phyloP scores from a whole-genome alignment of 2,797 vertebrate genomes.

The Melanotaenia pygmaea region DNA sequence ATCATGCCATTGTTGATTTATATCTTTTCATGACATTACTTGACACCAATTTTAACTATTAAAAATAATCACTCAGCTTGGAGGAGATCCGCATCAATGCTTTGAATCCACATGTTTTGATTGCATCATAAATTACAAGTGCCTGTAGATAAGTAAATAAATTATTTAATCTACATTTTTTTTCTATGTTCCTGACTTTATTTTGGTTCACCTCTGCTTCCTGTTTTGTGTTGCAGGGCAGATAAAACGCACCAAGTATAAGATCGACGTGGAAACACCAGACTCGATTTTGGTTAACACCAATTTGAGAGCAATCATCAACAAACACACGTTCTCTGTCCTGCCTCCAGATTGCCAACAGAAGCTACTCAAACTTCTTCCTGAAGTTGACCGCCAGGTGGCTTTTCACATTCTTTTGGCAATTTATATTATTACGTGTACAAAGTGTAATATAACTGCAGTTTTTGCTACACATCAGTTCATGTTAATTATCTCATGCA shows the following conservation, averaged over 20 bases:
- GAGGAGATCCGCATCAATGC: too few species aligned
- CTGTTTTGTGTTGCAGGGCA: conserved; percentile 84
- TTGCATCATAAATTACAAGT: too few species aligned
- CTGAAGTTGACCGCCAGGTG: conserved; percentile 95
- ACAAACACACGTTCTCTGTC: conserved; percentile 95
- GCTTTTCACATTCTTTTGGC: conserved; percentile 9
- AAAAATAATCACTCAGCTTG: too few species aligned
- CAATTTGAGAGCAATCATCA: conserved; percentile 95
- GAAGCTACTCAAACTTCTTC: conserved; percentile 90
- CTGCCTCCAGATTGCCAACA: conserved; percentile 92
- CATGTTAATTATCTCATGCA: too few species aligned
- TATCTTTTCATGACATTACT: too few species aligned
- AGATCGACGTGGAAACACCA: conserved; percentile 97
- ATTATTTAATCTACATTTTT: neutral
- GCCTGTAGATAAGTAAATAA: too few species aligned
- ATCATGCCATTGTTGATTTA: too few species aligned
- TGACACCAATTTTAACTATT: too few species aligned
- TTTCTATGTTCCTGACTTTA: conserved; percentile 8
- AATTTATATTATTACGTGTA: neutral
- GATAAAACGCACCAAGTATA: conserved; percentile 91
- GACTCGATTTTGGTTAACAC: conserved; percentile 99
- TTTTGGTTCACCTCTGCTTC: conserved; percentile 22
- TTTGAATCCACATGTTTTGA: too few species aligned
- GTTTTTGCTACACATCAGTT: neutral
- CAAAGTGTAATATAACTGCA: neutral